Evolutionary conservation across 2,797 vertebrate species (phyloP), one percentile per base, ranked within the genome.

Genomic region (Sebastes flavidus): DNA sequence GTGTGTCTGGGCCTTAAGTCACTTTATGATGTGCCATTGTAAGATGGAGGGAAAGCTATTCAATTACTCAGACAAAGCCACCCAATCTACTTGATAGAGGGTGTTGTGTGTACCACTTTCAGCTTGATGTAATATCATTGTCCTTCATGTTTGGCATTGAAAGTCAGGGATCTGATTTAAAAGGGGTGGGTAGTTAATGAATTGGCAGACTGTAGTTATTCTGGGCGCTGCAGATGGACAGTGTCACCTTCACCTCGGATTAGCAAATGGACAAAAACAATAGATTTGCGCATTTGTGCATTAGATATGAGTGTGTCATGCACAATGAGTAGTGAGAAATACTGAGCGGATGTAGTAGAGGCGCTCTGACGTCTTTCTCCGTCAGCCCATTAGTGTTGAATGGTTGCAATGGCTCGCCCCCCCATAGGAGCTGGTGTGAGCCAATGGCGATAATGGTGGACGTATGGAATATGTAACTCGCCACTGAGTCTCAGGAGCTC

Each of bases 381-480:
- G 52, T 80, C 69, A 80, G 74, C 49, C 80, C 77, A 79, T 89
- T 82, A 87, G 72, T 66, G 65, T n/a, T 70, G 73, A 85, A 56
- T 54, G 42, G 77, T 54, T 87, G 68, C 82, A 85, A 80, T 72
- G 69, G 30, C 59, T 69, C 6, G 2, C 29, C 80, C 80, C 81
- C 80, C 81, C 72, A 71, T 32, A 81, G 86, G 82, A 83, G 59
- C 66, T 38, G 8, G 20, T 29, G 56, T 18, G 71, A 87, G 77
- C 74, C 89, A 68, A 58, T 62, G 77, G 68, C 85, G 84, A 88
- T 83, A 91, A 92, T 77, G 84, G 69, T 32, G 77, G 77, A 81
- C 88, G 89, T 72, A 77, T 90, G 90, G 91, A 86, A 80, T 78
- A 85, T 86, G 85, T 83, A 85, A 85, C 67, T 87, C 60, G 27